Evolutionary conservation across 2,797 vertebrate species (phyloP).

Genomic region (Takifugu ocellatus): DNA sequence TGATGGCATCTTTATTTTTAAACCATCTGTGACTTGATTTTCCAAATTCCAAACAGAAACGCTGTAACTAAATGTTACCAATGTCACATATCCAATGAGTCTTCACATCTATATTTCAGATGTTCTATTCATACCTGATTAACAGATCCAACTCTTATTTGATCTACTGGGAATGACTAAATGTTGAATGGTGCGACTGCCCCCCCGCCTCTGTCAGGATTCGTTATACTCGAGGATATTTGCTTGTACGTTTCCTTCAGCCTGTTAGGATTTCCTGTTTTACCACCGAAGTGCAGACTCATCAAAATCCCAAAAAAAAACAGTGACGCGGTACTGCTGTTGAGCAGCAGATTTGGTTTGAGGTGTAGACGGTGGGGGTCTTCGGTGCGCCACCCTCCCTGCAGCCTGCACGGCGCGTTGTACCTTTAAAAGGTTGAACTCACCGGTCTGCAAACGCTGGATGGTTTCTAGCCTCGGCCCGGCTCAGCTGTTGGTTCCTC

Average conservation of each 20-base stretch:
- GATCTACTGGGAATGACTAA: too few species aligned
- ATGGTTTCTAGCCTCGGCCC: conserved; percentile 31
- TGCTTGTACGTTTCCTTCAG: conserved; percentile 4
- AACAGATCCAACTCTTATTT: too few species aligned
- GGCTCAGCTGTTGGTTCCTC: conserved; percentile 38
- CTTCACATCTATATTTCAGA: too few species aligned
- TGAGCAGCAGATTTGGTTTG: background rate
- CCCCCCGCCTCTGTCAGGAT: too few species aligned
- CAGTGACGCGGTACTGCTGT: conserved; percentile 36
- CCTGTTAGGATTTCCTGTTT: conserved; percentile 57
- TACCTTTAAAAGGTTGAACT: conserved; percentile 73
- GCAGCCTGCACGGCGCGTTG: conserved; percentile 32
- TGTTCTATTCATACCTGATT: too few species aligned
- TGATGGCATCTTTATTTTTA: too few species aligned
- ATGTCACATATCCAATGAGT: too few species aligned
- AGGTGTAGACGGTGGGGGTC: background rate
- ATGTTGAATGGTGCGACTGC: too few species aligned
- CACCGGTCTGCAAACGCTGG: conserved; percentile 13
- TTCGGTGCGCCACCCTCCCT: background rate
- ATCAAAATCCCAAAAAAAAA: conserved; percentile 30
- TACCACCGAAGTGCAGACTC: conserved; percentile 37
- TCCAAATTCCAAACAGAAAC: too few species aligned
- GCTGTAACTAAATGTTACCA: too few species aligned
- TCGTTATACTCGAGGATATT: conserved; percentile 1
- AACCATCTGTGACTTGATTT: too few species aligned